Base-by-base conservation (phyloP, 1,140 invertebrate genomes). In the Littorina saxatilis region DNA sequence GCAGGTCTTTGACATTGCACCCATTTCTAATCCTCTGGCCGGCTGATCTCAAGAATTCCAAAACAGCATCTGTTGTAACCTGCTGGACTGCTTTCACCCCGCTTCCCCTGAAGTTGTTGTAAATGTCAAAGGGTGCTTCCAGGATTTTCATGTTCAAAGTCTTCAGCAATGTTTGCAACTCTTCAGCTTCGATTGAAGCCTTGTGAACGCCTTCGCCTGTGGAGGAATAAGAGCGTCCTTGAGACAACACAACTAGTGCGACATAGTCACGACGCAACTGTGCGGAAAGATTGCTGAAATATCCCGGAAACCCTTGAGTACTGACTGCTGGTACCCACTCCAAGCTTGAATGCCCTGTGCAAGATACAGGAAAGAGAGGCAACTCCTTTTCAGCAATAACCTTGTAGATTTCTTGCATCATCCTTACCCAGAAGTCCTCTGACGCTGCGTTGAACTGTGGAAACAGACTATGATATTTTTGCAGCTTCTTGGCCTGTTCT, bases 381-480 rank as follows among this genome's bases (percentile, higher is more conserved):
- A 47, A 29, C 27, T 50, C 40, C 29, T 52, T 13, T 23, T 61
- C 15, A 23, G 61, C 68, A 13, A 79, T 70, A 4, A 37, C 13
- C 9, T 27, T 72, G 68, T 82, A 82, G 29, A 82, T 17, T 27
- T 39, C n/a, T 7, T 72, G 55, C 20, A 61, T 72, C 15, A 85
- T 27, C 1, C 76, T 39, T 58, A 75, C 82, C 81, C 83, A 84
- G n/a, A 79, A 79, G 23, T 81, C 43, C 5, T n/a, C 27, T 27
- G 17, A 63, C 1, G 77, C 27, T 5, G 68, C 78, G 40, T 40
- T 39, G 9, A 52, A 32, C 20, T 81, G 27, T 27, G 86, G 87
- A 40, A 88, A 83, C n/a, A 84, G 61, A 17, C 32, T 52, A 39
- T 85, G 58, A 66, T 76, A 84, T 13, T 52, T 5, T 4, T 47